A percentile compares a stretch with the other conserved stretches of the same genome.
These are phyloP conservation scores for Encarsia formosa DNA, from an alignment of 2,888 invertebrate genomes.

Conservation along the genomic window DNA sequence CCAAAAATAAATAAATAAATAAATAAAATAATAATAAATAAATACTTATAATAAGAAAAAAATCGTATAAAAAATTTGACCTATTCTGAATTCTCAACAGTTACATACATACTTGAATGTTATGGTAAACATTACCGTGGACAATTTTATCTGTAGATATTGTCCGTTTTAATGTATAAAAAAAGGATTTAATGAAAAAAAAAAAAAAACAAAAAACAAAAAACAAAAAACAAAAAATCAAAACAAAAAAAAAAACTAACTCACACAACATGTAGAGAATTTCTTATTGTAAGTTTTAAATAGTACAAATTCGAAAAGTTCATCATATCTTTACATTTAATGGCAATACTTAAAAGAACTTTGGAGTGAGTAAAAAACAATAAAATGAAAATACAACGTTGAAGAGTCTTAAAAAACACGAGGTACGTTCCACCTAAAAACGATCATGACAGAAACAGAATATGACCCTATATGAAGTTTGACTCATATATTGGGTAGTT, in stretches of 20 bases:
- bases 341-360: slow-evolving; percentile 4
- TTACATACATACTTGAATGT: slow-evolving; percentile 39
- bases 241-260: slow-evolving; percentile 10
- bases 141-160: slow-evolving; percentile 41
- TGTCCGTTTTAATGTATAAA: slow-evolving; percentile 39
- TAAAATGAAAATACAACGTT: no score
- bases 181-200: slow-evolving; percentile 13
- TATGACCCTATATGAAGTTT: no score
- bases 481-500: no score
- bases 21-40: no score
- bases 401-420: no score
- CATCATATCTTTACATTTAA: slow-evolving; percentile 18
- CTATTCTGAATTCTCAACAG: slow-evolving; percentile 35
- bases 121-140: slow-evolving; percentile 43
- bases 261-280: slow-evolving; percentile 22
- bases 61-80: slow-evolving; percentile 26
- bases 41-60: no score
- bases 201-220: slow-evolving; percentile 2
- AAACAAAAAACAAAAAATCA: no score
- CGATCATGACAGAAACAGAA: no score
- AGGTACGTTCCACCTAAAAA: no score
- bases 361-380: no score
- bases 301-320: slow-evolving; percentile 34
- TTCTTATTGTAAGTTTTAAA: slow-evolving; percentile 27
- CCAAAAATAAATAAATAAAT: slow-evolving; percentile 17